Base-by-base conservation (phyloP, 2,888 invertebrate species). In the Sphinx pinastri region DNA sequence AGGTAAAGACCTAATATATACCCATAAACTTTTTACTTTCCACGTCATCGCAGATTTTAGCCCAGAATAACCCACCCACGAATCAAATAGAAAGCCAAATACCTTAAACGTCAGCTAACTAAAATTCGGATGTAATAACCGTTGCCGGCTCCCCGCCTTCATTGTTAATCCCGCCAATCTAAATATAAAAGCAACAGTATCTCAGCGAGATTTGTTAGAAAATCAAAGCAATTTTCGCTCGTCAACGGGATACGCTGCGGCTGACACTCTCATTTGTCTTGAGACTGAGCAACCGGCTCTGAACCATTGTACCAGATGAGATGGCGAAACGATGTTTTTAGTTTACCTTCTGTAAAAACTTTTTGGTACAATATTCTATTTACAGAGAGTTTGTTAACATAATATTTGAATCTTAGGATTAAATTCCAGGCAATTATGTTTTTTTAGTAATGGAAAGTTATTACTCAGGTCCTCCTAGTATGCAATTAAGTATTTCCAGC, bases 231-330 rank as follows among this genome's bases (percentile, higher is more conserved):
- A 88, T 88, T 87, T 84, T 81, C 84, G 82, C 83, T 85, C 84
- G 85, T 88, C 87, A 87, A 78, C 77, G 77, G 77, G 77, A 77
- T 77, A 75, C 76, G 74, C 83, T 88, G 87, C 77, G 82, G 77
- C 79, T 88, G 88, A 88, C 88, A 83, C 82, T 76, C 81, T 84
- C 84, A 88, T 88, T 88, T 88, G 87, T 88, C 88, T 87, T 77
- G 81, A 78, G 82, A 45, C 58, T 63, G 68, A 66, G 66, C 71
- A 55, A 25, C 38, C 68, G 74, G 81, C 75, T 75, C 78, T 73
- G 75, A 75, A 76, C 78, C 77, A 76, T 69, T 45, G 52, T 54
- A 74, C 78, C 75, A 80, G 81, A 81, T 81, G 80, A 80, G 79
- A 81, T 79, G 59, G 58, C 31, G 59, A 80, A 76, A 80, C 77